Base-by-base conservation (phyloP, 1,140 invertebrate species). In the Ruditapes philippinarum region DNA sequence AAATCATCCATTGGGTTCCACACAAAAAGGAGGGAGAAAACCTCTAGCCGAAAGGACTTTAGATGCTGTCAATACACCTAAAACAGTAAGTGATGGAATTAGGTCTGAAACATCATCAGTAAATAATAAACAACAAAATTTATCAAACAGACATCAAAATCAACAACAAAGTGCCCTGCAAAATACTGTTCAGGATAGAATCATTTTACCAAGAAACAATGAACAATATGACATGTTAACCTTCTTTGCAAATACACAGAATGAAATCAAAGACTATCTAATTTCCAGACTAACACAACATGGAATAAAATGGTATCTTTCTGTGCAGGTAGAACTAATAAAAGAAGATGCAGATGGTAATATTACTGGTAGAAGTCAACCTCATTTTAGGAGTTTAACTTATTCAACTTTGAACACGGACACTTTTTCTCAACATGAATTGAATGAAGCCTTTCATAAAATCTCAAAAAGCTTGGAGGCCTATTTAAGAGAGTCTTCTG, bases 401-500 rank as follows among this genome's bases (percentile, higher is more conserved):
- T 82, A 82, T 45, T 40, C 36, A 0, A n/a, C 33, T 65, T 25
- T 81, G 1, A 33, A 42, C 7, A 17, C 22, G n/a, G 79, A 81
- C 17, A 54, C 42, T 33, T 54, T 28, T 54, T 54, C 1, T 0
- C 49, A 54, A 38, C 49, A 80, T 33, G 51, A 80, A 0, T 80
- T 54, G 25, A 57, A 54, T 33, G 68, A 87, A 40, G 84, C 68
- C 25, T 14, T 87, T 7, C 49, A 78, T n/a, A 74, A 65, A 49
- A 87, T 87, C 17, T 62, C 4, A 1, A 36, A 25, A 33, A 74
- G 68, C 45, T 28, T 42, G 7, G 70, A 74, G 22, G 40, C 76
- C 40, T 87, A 38, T 38, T 22, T 74, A 28, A 2, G 65, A 31
- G 1, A 87, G 7, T 17, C 49, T 1, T 74, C 57, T 19, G 70